Percentiles rank a stretch among this genome's conserved stretches.
Conservation (phyloP, 2,797 vertebrate genomes). For the Bradypodion ventrale region DNA sequence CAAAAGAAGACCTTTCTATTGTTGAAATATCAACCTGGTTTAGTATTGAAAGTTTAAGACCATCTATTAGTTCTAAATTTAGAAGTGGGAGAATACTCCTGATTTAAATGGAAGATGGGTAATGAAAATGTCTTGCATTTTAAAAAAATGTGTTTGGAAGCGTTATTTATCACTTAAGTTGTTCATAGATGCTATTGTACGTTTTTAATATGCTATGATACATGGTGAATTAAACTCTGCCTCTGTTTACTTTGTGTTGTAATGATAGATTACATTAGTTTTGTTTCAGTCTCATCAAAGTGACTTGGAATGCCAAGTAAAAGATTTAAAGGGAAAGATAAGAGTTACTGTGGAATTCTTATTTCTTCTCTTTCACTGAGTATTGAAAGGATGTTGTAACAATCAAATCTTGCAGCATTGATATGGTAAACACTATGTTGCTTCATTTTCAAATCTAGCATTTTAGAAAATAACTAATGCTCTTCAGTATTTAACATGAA, state of each 20-base stretch:
- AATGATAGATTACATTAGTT: not conserved
- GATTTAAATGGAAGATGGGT: constrained; percentile 24
- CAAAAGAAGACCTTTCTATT: constrained; percentile 40
- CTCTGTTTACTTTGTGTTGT: not conserved
- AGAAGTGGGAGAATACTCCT: not conserved
- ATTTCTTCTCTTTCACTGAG: constrained; percentile 28
- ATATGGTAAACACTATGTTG: constrained; percentile 10
- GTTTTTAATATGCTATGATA: constrained; percentile 40
- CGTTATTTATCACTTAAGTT: no score
- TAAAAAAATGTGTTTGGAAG: constrained; percentile 38
- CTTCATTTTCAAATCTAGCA: constrained; percentile 42
- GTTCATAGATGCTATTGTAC: no score
- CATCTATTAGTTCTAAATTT: constrained; percentile 43
- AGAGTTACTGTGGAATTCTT: not conserved
- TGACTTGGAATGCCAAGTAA: not conserved
- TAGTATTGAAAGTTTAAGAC: constrained; percentile 12
- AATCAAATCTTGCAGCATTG: constrained; percentile 52
- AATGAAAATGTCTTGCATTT: constrained; percentile 35
- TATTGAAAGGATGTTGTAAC: constrained; percentile 40
- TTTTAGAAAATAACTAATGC: constrained; percentile 44
- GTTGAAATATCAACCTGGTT: constrained; percentile 29
- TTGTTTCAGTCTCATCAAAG: not conserved
- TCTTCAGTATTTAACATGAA: constrained; percentile 10
- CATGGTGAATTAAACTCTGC: constrained; percentile 43
- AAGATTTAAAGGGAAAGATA: not conserved